Conservation (phyloP, 2,888 invertebrate species). For the Sarcophaga caerulescens region DNA sequence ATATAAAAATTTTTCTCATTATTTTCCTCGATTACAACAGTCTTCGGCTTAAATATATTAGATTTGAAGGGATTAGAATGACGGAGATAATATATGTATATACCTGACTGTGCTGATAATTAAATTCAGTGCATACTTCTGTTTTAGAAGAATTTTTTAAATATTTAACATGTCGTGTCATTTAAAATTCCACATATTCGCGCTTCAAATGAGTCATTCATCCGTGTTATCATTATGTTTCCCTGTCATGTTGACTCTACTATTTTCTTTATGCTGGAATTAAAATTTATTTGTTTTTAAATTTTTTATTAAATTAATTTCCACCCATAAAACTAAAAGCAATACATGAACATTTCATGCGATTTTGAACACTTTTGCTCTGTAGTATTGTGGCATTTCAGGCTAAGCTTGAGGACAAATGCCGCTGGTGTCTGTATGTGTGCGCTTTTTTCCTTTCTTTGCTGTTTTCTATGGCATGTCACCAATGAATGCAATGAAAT, state of each 20-base stretch:
- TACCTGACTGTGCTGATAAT: too few species aligned
- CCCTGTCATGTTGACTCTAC: too few species aligned
- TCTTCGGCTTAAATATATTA: too few species aligned
- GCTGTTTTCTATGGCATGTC: slow-evolving; percentile 57
- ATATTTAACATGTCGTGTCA: neutral
- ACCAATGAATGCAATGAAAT: slow-evolving; percentile 60
- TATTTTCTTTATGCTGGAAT: neutral
- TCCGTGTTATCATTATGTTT: too few species aligned
- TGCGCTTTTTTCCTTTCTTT: slow-evolving; percentile 12
- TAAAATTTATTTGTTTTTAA: slow-evolving; percentile 37
- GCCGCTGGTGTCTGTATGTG: slow-evolving; percentile 34
- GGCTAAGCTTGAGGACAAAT: slow-evolving; percentile 64
- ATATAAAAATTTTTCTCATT: too few species aligned
- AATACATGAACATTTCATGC: neutral
- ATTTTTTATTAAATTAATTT: slow-evolving; percentile 56
- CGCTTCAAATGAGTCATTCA: neutral
- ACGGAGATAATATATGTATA: too few species aligned
- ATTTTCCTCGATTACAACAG: too few species aligned
- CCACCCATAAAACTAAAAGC: slow-evolving; percentile 1
- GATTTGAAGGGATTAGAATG: too few species aligned
- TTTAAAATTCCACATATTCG: neutral
- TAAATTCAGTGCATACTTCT: too few species aligned
- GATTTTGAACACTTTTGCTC: slow-evolving; percentile 28
- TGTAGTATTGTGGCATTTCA: slow-evolving; percentile 62
- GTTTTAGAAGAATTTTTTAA: too few species aligned